Percentiles rank a stretch among this genome's conserved stretches.
Evolutionary conservation across 2,113 vertebrate genomes (phyloP).

Genomic region (Polypterus bichir): DNA sequence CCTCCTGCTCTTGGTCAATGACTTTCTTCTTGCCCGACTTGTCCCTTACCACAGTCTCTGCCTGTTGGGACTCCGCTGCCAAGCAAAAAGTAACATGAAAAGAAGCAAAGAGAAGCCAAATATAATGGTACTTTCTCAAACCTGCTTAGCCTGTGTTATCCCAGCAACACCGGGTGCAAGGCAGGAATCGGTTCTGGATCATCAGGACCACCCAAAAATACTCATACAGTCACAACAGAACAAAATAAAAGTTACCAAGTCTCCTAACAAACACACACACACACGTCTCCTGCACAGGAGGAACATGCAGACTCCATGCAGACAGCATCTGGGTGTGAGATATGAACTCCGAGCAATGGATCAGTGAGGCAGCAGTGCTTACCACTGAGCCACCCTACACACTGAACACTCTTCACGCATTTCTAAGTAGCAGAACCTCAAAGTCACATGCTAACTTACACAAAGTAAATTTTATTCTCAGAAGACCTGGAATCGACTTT

Average conservation of each 20-base stretch:
- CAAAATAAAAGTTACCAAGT: too few relatives aligned
- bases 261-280: too few relatives aligned
- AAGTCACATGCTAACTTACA: not conserved
- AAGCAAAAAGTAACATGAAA: not conserved
- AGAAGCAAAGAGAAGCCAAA: not conserved
- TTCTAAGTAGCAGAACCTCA: not conserved
- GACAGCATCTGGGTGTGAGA: too few relatives aligned
- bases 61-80: constrained; percentile 63
- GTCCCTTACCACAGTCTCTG: constrained; percentile 76
- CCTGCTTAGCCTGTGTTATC: not conserved
- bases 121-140: not conserved
- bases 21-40: constrained; percentile 74
- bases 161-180: too few relatives aligned
- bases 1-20: constrained; percentile 61
- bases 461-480: not conserved
- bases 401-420: not conserved
- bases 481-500: too few relatives aligned
- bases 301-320: too few relatives aligned
- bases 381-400: not conserved
- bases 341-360: too few relatives aligned
- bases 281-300: too few relatives aligned
- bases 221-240: not conserved
- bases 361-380: not conserved
- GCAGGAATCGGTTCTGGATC: not conserved
- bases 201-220: not conserved